These are phyloP conservation scores for Ibycter americanus DNA, from an alignment of 2,797 vertebrate species.

Conservation along the genomic window DNA sequence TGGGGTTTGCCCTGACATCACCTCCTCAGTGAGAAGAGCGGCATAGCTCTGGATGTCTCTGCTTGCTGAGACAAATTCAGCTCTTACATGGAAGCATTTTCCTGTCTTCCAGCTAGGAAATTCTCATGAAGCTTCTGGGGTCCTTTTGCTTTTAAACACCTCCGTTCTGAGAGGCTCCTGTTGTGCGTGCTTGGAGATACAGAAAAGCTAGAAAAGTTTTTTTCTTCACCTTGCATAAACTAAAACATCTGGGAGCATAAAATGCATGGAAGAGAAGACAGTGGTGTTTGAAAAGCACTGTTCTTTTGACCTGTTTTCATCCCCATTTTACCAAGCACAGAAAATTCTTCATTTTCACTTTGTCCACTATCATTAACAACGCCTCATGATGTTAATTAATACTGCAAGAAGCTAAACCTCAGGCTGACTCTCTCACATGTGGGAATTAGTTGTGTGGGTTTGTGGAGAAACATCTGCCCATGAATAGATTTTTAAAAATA, in stretches of 20 bases:
- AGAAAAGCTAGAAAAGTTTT: background rate
- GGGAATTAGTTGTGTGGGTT: slow-evolving; percentile 18
- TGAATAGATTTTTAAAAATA: slow-evolving; percentile 38
- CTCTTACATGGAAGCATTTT: background rate
- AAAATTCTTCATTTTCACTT: slow-evolving; percentile 40
- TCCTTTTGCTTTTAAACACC: background rate
- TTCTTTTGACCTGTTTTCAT: slow-evolving; percentile 51
- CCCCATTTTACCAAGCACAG: background rate
- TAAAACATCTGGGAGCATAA: background rate
- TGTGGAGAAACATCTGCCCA: slow-evolving; percentile 51
- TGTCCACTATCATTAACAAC: slow-evolving; percentile 28
- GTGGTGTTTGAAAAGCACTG: background rate
- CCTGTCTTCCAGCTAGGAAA: slow-evolving; percentile 1
- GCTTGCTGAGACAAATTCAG: background rate
- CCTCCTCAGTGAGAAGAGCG: background rate
- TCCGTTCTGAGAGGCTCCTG: background rate
- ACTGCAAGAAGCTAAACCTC: slow-evolving; percentile 32
- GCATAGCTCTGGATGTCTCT: background rate
- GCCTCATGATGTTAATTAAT: slow-evolving; percentile 60
- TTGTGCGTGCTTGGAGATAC: background rate
- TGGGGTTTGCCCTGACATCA: background rate
- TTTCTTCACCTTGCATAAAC: background rate
- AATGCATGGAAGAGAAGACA: slow-evolving; percentile 9
- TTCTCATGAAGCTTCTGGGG: background rate
- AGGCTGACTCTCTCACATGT: slow-evolving; percentile 7